These are phyloP conservation scores for Apocrypta bakeri DNA, from an alignment of 1,140 invertebrate genomes.

Conservation along the genomic window DNA sequence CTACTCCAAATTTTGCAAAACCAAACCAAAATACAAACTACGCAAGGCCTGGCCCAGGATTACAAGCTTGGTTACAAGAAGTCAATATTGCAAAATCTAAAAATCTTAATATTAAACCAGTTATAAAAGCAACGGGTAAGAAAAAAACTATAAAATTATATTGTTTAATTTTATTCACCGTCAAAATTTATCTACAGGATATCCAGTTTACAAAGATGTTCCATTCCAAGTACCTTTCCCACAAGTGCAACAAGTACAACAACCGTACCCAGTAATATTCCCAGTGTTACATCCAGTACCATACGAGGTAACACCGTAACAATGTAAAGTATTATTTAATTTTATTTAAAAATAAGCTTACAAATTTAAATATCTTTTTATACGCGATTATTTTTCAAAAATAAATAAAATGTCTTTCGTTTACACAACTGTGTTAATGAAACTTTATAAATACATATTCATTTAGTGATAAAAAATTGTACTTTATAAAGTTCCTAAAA, in stretches of 20 bases:
- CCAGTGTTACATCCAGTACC: conserved; percentile 61
- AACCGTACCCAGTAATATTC: conserved; percentile 73
- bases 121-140: conserved; percentile 79
- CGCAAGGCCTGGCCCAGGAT: neutral
- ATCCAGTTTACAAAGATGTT: conserved; percentile 79
- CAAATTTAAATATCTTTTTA: no score
- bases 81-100: conserved; percentile 46
- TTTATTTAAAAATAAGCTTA: no score
- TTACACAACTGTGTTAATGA: no score
- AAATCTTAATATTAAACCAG: conserved; percentile 72
- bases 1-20: no score
- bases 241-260: conserved; percentile 75
- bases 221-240: conserved; percentile 80
- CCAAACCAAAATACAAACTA: no score
- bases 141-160: neutral
- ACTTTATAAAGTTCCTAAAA: no score
- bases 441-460: no score
- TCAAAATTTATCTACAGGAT: conserved; percentile 54
- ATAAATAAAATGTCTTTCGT: no score
- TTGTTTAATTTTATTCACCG: neutral
- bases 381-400: no score
- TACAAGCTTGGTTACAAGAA: conserved; percentile 36
- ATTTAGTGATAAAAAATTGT: no score
- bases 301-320: conserved; percentile 56
- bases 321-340: conserved; percentile 3